phyloP scores from a whole-genome alignment of 2,113 vertebrate species.

The Canis aureus region DNA sequence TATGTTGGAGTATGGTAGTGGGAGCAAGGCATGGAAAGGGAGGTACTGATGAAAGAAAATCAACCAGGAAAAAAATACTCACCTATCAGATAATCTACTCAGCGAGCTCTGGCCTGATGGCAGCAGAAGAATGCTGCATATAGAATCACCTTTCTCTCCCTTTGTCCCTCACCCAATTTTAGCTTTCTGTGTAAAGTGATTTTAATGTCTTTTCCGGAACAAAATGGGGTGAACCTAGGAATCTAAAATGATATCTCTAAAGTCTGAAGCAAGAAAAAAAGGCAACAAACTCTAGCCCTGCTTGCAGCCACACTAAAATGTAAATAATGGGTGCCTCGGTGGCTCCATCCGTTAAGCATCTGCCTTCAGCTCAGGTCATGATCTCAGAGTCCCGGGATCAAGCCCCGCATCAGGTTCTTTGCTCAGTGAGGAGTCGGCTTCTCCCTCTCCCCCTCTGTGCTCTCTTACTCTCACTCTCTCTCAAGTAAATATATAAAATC shows the following conservation, averaged over 20 bases:
- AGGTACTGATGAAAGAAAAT: background rate
- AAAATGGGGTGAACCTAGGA: constrained; percentile 9
- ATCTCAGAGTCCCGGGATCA: background rate
- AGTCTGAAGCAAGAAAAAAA: constrained; percentile 21
- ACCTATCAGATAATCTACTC: background rate
- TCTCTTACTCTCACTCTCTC: background rate
- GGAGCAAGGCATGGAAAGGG: background rate
- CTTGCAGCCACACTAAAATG: background rate
- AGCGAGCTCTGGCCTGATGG: background rate
- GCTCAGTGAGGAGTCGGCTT: background rate
- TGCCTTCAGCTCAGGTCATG: background rate
- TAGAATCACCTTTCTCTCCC: background rate
- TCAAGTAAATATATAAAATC: background rate
- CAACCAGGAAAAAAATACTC: background rate
- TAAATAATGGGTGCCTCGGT: background rate
- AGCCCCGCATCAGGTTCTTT: background rate
- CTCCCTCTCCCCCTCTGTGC: background rate
- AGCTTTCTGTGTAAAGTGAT: background rate
- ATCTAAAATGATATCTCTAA: constrained; percentile 12
- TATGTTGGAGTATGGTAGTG: background rate
- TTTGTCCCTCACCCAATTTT: background rate
- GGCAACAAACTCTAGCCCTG: background rate
- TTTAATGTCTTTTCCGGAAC: background rate
- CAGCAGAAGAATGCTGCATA: background rate
- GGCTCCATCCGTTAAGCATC: background rate